These are phyloP conservation scores for Eurytoma adleriae DNA, from an alignment of 2,888 invertebrate genomes.

Conservation along the genomic window DNA sequence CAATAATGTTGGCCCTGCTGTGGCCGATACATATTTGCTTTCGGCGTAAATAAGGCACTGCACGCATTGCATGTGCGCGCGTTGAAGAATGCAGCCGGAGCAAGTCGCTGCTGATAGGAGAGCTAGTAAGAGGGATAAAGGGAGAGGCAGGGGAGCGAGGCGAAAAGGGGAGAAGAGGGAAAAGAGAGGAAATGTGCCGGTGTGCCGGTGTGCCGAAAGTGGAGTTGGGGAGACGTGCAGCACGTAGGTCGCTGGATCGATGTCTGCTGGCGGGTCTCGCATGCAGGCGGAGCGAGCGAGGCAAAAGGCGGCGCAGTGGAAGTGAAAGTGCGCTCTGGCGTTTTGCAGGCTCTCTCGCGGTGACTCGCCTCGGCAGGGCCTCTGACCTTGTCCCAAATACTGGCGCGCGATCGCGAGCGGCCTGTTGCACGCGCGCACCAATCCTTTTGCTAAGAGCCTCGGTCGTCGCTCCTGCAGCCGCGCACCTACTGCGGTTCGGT, in stretches of 20 bases:
- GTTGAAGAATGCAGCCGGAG: too few species aligned
- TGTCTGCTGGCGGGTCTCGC: too few species aligned
- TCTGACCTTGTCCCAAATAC: constrained; percentile 77
- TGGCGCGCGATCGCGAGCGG: constrained; percentile 56
- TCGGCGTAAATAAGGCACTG: too few species aligned
- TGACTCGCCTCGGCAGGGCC: constrained; percentile 71
- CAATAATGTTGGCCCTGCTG: too few species aligned
- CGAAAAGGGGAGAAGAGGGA: constrained; percentile 57
- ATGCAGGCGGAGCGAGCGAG: constrained; percentile 41
- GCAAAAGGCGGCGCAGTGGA: constrained; percentile 56
- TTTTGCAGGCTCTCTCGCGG: constrained; percentile 58
- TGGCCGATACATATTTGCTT: too few species aligned
- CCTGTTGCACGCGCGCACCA: constrained; percentile 19
- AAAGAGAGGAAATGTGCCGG: constrained; percentile 69
- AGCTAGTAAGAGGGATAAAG: too few species aligned
- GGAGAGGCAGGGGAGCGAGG: constrained; percentile 51
- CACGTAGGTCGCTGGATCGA: too few species aligned
- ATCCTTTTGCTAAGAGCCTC: constrained; percentile 23
- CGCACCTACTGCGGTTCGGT: too few species aligned
- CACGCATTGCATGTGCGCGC: too few species aligned
- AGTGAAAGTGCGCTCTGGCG: constrained; percentile 73
- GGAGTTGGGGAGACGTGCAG: too few species aligned
- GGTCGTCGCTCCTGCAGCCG: background rate
- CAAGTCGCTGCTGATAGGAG: too few species aligned
- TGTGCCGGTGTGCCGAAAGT: too few species aligned